Evolutionary conservation across 2,113 vertebrate species (phyloP), one percentile per base, ranked within the genome.

Genomic region (Platichthys flesus): DNA sequence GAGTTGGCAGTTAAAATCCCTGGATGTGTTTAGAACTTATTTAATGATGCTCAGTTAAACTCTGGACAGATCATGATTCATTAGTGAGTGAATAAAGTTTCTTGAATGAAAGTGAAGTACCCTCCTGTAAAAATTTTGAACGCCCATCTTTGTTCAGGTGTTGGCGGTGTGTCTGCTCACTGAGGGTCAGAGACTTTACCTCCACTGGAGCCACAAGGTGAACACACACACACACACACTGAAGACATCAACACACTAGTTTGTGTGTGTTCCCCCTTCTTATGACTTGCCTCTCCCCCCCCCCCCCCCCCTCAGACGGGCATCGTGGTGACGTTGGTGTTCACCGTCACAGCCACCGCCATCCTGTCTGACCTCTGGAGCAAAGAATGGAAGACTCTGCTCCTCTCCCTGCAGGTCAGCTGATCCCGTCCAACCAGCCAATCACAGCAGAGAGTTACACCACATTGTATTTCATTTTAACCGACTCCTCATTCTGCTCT

Each of bases 121-220:
- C 31, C 1, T 31, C 31, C 31, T 31, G 31, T 31, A 6, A 31
- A 31, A 0, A 16, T 51, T 51, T 51, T 16, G 47, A n/a, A 67
- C 54, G n/a, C 2, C 37, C 0, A 67, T 15, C 51, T 5, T 56
- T 85, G 47, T 65, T 59, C 90, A 98, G 97, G 88, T 97, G 51
- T 73, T 98, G 40, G 96, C 94, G 0, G 75, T 96, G 82, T 97
- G 96, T 81, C 92, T 98, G 87, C 90, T 97, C 1, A 92, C 95
- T 83, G 96, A 97, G 89, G 94, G 96, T 14, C 96, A 97, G 81
- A 93, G 96, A 74, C 86, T 97, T 21, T 93, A 96, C 54, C 91
- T 98, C 13, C 96, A 97, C 91, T 96, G 94, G 92, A 94, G 92
- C 85, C 97, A 98, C 91, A 98, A 98, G 96, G 97, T 98, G 16